Conservation (phyloP, 1,140 invertebrate genomes). For the Drosophila melanica region DNA sequence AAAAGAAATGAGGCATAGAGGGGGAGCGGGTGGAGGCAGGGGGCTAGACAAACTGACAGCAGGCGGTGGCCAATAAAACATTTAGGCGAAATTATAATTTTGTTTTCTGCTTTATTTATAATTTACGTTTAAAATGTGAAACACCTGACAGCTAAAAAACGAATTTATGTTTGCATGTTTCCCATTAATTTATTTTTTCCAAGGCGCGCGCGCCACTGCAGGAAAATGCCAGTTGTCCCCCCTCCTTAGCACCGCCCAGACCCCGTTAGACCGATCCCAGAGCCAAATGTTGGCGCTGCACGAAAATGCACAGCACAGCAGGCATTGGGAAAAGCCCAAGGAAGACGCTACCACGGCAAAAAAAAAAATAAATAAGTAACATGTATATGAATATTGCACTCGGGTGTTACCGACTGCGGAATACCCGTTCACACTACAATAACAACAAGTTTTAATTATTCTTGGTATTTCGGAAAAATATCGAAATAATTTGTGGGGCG, state of each 20-base stretch:
- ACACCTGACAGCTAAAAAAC: conserved; percentile 81
- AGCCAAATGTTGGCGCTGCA: conserved; percentile 51
- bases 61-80: conserved; percentile 76
- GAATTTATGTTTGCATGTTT: conserved; percentile 83
- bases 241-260: neutral
- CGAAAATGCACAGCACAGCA: conserved; percentile 75
- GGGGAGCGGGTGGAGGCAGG: conserved; percentile 6
- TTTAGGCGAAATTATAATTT: conserved; percentile 81
- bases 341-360: conserved; percentile 21
- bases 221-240: conserved; percentile 40
- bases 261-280: neutral
- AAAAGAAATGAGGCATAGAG: conserved; percentile 23
- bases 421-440: too few species aligned
- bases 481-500: too few species aligned
- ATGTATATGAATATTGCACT: too few species aligned
- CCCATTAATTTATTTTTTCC: conserved; percentile 82
- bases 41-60: conserved; percentile 21
- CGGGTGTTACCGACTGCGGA: too few species aligned
- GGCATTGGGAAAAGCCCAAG: conserved; percentile 22
- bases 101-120: conserved; percentile 77
- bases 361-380: neutral
- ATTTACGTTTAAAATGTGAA: conserved; percentile 83
- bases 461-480: too few species aligned
- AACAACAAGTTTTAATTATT: too few species aligned
- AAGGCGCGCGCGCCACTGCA: conserved; percentile 29